phyloP scores from a whole-genome alignment of 2,113 vertebrate genomes.

The Myxocyprinus asiaticus region DNA sequence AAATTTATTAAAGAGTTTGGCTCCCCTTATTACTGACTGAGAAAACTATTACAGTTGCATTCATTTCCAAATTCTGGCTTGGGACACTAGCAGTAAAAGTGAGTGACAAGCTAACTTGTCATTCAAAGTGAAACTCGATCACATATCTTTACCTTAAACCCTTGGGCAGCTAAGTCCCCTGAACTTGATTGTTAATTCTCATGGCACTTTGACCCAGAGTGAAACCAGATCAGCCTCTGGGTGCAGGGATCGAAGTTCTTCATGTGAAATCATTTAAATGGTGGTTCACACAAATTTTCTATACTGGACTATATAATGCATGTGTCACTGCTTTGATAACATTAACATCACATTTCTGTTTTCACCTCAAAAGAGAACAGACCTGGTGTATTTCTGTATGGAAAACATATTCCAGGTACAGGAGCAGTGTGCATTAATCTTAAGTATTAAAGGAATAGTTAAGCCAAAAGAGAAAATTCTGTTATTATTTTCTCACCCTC shows the following conservation, averaged over 20 bases:
- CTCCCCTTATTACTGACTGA: too few species aligned
- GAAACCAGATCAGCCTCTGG: slow-evolving; percentile 72
- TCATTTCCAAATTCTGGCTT: too few species aligned
- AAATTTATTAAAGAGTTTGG: too few species aligned
- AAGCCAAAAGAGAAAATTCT: too few species aligned
- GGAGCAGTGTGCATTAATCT: neutral
- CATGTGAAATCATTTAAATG: slow-evolving; percentile 47
- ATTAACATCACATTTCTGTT: slow-evolving; percentile 22
- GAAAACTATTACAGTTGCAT: too few species aligned
- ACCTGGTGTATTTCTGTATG: too few species aligned
- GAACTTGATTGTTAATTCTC: slow-evolving; percentile 78
- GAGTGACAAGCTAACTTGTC: slow-evolving; percentile 78
- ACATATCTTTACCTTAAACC: slow-evolving; percentile 74
- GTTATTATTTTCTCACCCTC: too few species aligned
- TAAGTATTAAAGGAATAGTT: neutral
- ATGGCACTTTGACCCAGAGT: slow-evolving; percentile 76
- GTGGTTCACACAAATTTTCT: slow-evolving; percentile 47
- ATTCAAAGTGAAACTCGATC: slow-evolving; percentile 75
- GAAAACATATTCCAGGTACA: neutral
- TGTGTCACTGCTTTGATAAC: slow-evolving; percentile 35
- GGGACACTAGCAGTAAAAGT: slow-evolving; percentile 48
- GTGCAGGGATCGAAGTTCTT: slow-evolving; percentile 52
- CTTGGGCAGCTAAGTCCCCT: slow-evolving; percentile 68
- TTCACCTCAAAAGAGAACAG: neutral
- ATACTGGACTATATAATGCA: slow-evolving; percentile 28